phyloP scores from a whole-genome alignment of 1,140 invertebrate species.

The Pogonognathellus flavescens region DNA sequence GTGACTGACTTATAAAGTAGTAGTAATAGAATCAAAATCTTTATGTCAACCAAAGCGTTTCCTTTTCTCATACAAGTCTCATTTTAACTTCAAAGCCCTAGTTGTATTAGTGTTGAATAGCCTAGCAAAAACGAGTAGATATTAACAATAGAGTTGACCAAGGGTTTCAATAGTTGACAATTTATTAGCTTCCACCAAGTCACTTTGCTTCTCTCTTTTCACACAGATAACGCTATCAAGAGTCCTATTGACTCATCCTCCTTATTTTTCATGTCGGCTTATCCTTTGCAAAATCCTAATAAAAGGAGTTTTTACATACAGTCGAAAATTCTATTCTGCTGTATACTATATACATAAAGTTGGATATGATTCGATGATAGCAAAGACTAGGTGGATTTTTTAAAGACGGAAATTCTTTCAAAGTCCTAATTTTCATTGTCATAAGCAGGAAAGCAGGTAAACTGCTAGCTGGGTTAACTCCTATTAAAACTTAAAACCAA shows the following conservation, averaged over 20 bases:
- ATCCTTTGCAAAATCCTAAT: slow-evolving; percentile 27
- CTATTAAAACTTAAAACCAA: too few species aligned
- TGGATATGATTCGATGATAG: too few species aligned
- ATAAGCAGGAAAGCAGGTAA: too few species aligned
- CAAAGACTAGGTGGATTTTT: background rate
- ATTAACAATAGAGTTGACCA: background rate
- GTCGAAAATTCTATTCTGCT: background rate
- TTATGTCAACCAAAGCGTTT: background rate
- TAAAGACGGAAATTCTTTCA: background rate
- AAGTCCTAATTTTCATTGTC: background rate
- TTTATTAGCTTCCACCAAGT: slow-evolving; percentile 28
- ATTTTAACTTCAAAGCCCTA: too few species aligned
- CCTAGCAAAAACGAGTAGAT: too few species aligned
- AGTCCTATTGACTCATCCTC: slow-evolving; percentile 27
- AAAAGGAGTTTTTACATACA: slow-evolving; percentile 22
- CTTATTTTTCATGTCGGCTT: slow-evolving; percentile 20
- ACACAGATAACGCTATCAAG: slow-evolving; percentile 25
- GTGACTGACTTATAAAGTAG: too few species aligned
- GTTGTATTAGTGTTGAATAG: too few species aligned
- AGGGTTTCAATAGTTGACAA: slow-evolving; percentile 27
- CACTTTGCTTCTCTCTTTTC: background rate
- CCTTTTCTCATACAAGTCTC: too few species aligned
- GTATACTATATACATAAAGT: background rate
- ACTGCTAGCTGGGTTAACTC: too few species aligned
- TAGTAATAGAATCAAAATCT: background rate